Evolutionary conservation across 2,113 vertebrate species (phyloP), one percentile per base, ranked within the genome.

Genomic region (Laticauda laticaudata): DNA sequence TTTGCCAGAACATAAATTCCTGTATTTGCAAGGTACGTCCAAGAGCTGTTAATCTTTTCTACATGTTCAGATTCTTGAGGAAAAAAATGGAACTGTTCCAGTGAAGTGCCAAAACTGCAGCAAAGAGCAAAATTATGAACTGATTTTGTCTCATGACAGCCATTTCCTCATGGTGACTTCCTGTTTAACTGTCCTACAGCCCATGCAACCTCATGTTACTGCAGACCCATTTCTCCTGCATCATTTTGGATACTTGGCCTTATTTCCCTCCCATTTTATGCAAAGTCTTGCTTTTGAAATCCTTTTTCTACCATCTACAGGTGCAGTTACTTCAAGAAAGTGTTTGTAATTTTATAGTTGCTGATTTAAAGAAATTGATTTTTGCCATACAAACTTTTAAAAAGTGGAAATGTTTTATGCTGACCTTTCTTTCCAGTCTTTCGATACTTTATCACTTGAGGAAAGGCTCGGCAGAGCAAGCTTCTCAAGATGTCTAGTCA

Each of bases 371-470:
- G 96, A 97, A 97, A 97, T 97, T n/a, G 97, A 97, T 96, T 98
- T 97, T 98, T 98, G 97, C 97, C n/a, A 97, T 96, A 98, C 96
- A 96, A 97, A 96, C 45, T 95, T 95, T 53, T 87, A 92, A 87
- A 87, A 86, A 97, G 95, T 97, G 97, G 97, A 98, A 98, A 97
- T 98, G 97, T 98, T 98, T 98, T 98, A 96, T 98, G 97, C 97
- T 96, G 94, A 96, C 94, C 92, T 94, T 96, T 56, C 39, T 97
- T 98, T 98, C 98, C 98, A 97, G 97, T 98, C 98, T 98, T 99
- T 99, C 98, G n/a, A 98, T 98, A 99, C 98, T 96, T 97, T n/a
- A 99, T 99, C 99, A 99, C 99, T 99, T 99, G 99, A 99, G 99
- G 99, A 99, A 99, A 98, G 99, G 97, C 98, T 98, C n/a, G 96